These are phyloP conservation scores for Erebia epiphron DNA, from an alignment of 2,888 invertebrate genomes.

Conservation along the genomic window DNA sequence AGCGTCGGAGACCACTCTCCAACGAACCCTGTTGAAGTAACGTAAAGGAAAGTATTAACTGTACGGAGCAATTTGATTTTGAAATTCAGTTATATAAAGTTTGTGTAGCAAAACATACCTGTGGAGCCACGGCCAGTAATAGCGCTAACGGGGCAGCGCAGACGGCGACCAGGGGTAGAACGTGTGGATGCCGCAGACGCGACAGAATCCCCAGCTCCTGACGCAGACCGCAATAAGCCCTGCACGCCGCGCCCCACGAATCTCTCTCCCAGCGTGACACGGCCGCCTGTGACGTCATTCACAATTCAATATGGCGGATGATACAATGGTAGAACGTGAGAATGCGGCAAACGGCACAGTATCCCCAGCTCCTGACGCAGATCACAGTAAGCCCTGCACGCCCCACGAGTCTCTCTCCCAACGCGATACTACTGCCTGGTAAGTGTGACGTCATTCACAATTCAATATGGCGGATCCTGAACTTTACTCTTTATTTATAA, in stretches of 20 bases:
- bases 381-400: slow-evolving; percentile 97
- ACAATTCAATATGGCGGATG: too few relatives aligned
- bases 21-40: slow-evolving; percentile 89
- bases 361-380: slow-evolving; percentile 97
- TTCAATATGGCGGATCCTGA: not conserved
- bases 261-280: slow-evolving; percentile 96
- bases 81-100: too few relatives aligned
- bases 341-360: slow-evolving; percentile 91
- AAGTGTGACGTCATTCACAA: not conserved
- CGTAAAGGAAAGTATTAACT: too few relatives aligned
- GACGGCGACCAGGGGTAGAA: slow-evolving; percentile 95
- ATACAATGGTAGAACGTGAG: slow-evolving; percentile 77
- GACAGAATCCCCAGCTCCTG: slow-evolving; percentile 96
- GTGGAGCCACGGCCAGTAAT: slow-evolving; percentile 94
- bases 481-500: too few relatives aligned
- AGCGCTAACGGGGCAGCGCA: slow-evolving; percentile 95
- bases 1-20: slow-evolving; percentile 91
- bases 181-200: slow-evolving; percentile 94
- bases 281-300: slow-evolving; percentile 80
- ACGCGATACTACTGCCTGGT: slow-evolving; percentile 89
- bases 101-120: slow-evolving; percentile 48
- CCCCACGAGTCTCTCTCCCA: slow-evolving; percentile 97
- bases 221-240: slow-evolving; percentile 97
- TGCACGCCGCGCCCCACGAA: slow-evolving; percentile 95
- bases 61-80: too few relatives aligned